Percentiles rank a stretch among this genome's conserved stretches.
phyloP scores from a whole-genome alignment of 2,113 vertebrate species.

The Sprattus sprattus region DNA sequence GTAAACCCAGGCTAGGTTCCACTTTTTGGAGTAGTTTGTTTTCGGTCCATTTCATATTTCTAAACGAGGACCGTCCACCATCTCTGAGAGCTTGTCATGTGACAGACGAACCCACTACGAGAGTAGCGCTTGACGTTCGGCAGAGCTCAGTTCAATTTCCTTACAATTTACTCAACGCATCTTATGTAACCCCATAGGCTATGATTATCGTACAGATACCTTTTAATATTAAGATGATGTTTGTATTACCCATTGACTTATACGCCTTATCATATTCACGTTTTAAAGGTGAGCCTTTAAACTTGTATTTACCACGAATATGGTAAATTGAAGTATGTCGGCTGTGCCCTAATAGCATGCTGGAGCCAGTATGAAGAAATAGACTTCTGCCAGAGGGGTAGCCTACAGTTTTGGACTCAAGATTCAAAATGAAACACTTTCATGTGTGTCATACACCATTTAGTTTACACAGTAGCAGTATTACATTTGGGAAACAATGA shows the following conservation, averaged over 20 bases:
- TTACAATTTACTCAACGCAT: not conserved
- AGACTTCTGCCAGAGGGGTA: no score
- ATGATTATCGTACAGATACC: not conserved
- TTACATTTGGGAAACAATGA: no score
- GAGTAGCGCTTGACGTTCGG: not conserved
- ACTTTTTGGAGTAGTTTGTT: conserved; percentile 12
- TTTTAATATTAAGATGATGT: not conserved
- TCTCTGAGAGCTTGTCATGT: conserved; percentile 46
- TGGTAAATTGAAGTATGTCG: no score
- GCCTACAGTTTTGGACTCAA: no score
- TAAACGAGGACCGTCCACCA: conserved; percentile 35
- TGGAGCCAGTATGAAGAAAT: no score
- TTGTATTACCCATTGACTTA: not conserved
- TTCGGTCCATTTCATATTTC: conserved; percentile 27
- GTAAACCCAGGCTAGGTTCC: not conserved
- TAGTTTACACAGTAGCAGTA: no score
- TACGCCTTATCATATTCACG: not conserved
- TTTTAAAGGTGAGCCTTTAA: not conserved
- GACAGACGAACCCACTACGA: conserved; percentile 30
- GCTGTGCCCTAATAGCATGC: no score
- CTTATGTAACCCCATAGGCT: not conserved
- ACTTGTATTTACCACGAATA: no score
- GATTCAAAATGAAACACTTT: no score
- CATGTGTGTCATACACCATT: no score
- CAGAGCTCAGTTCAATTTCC: conserved; percentile 8